Conservation (phyloP, 2,888 invertebrate genomes). For the Tetragonula carbonaria region DNA sequence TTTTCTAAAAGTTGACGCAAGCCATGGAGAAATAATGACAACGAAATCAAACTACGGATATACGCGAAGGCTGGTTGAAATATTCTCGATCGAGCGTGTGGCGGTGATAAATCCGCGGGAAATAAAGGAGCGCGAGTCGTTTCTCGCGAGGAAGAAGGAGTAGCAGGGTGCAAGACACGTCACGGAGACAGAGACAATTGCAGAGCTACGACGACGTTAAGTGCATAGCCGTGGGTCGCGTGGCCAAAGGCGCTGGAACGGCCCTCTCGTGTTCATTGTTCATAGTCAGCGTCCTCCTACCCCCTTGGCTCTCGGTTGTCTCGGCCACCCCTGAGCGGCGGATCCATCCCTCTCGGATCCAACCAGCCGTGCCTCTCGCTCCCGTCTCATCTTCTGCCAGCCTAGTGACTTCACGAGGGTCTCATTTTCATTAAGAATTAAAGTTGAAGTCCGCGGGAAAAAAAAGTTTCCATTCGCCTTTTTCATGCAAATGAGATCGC, state of each 20-base stretch:
- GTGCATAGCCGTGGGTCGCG: constrained; percentile 80
- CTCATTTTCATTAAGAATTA: constrained; percentile 83
- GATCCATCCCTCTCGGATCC: constrained; percentile 53
- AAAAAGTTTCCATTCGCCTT: constrained; percentile 76
- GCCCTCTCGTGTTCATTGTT: constrained; percentile 83
- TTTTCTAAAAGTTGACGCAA: too few species aligned
- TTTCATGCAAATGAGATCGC: constrained; percentile 76
- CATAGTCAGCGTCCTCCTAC: constrained; percentile 74
- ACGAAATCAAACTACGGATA: too few species aligned
- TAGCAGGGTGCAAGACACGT: constrained; percentile 17
- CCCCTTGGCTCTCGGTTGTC: constrained; percentile 64
- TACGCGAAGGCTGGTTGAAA: too few species aligned
- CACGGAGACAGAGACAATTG: constrained; percentile 76
- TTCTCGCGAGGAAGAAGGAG: background rate
- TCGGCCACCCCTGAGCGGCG: constrained; percentile 51
- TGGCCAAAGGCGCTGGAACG: constrained; percentile 83
- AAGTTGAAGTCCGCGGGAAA: constrained; percentile 74
- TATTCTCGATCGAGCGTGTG: too few species aligned
- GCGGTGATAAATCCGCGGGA: background rate
- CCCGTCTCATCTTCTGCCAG: constrained; percentile 76
- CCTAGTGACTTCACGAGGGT: constrained; percentile 79
- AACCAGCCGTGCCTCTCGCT: constrained; percentile 62
- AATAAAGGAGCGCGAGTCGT: background rate
- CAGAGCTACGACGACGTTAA: constrained; percentile 81
- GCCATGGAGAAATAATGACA: too few species aligned